Percentiles rank a stretch among this genome's conserved stretches.
These are phyloP conservation scores for Drosophila paulistorum DNA, from an alignment of 1,140 invertebrate genomes.

Conservation along the genomic window DNA sequence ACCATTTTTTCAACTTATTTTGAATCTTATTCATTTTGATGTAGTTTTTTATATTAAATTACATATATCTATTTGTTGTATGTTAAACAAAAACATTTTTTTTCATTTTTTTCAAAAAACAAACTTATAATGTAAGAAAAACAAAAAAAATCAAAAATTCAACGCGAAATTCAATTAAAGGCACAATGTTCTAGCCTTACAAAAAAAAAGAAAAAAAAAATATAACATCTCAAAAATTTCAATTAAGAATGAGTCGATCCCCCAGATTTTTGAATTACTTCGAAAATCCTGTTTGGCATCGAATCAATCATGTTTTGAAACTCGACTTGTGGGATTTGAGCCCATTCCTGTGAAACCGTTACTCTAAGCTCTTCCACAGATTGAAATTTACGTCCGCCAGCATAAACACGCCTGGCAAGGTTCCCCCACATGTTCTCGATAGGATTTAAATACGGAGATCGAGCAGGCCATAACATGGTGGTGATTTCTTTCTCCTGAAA, in stretches of 20 bases:
- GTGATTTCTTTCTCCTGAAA: neutral
- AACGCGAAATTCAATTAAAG: neutral
- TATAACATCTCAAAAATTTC: neutral
- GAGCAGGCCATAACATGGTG: neutral
- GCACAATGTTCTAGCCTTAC: neutral
- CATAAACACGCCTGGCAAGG: neutral
- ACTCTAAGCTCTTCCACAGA: neutral
- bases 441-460: constrained; percentile 4
- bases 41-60: neutral
- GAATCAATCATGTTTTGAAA: neutral
- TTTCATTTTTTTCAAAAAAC: neutral
- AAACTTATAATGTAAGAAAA: constrained; percentile 4
- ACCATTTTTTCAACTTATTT: neutral
- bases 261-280: constrained; percentile 3
- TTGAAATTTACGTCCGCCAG: constrained; percentile 3
- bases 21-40: neutral
- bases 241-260: neutral
- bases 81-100: constrained; percentile 1
- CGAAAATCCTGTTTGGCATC: neutral
- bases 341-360: neutral
- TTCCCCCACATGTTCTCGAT: neutral
- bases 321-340: neutral
- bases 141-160: constrained; percentile 1
- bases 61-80: neutral
- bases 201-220: too few species aligned